Conservation (phyloP, 2,797 vertebrate genomes). For the Gymnoscopelus braueri region DNA sequence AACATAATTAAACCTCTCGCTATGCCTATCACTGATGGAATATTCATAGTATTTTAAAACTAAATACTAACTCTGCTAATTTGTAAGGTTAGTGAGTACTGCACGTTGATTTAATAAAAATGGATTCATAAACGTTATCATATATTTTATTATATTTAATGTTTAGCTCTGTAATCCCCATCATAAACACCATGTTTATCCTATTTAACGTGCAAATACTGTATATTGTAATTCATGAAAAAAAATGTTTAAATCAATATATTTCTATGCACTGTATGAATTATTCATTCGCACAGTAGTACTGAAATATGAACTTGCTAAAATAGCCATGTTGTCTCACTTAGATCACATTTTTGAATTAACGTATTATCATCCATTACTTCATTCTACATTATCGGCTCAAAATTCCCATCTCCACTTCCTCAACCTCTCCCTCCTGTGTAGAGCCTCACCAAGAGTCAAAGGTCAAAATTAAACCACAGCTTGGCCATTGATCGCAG, state of each 20-base stretch:
- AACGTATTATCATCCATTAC: conserved; percentile 9
- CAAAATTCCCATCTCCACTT: neutral
- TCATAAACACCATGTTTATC: no score
- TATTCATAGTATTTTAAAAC: neutral
- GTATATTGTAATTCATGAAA: no score
- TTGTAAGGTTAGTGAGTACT: neutral
- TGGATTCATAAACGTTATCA: conserved; percentile 11
- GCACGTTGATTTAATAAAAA: conserved; percentile 17
- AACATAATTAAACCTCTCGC: conserved; percentile 21
- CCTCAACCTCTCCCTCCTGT: neutral
- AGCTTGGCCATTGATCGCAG: conserved; percentile 54
- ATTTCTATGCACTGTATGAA: no score
- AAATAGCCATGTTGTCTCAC: no score
- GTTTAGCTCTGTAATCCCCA: no score
- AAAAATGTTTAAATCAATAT: no score
- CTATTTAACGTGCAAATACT: no score
- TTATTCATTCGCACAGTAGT: no score
- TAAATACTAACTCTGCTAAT: neutral
- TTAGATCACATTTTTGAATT: conserved; percentile 28
- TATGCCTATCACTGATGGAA: conserved; percentile 8
- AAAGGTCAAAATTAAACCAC: conserved; percentile 48
- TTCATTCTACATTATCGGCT: no score
- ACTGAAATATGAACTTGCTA: no score
- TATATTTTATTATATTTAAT: conserved; percentile 25
- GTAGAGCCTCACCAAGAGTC: conserved; percentile 32